Percentiles rank a stretch among this genome's conserved stretches.
Conservation (phyloP, 2,113 vertebrate species). For the Scomber colias region DNA sequence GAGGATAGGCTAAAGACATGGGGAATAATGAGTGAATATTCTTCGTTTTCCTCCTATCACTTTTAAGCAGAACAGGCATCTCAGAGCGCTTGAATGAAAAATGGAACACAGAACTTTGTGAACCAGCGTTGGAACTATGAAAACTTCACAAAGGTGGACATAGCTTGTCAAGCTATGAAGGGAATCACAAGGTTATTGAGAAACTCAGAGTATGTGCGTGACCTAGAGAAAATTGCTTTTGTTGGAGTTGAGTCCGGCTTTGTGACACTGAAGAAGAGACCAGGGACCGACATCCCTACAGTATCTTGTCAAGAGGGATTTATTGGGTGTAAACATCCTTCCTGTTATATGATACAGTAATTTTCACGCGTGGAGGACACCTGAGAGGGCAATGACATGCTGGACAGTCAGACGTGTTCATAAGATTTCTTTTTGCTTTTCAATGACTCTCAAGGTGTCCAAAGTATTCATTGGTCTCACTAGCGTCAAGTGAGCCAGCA, state of each 20-base stretch:
- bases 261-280: slow-evolving; percentile 37
- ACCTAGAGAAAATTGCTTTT: slow-evolving; percentile 54
- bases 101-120: slow-evolving; percentile 49
- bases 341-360: slow-evolving; percentile 41
- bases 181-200: slow-evolving; percentile 41
- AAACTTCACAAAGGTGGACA: slow-evolving; percentile 60
- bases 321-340: slow-evolving; percentile 43
- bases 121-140: slow-evolving; percentile 45
- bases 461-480: slow-evolving; percentile 17
- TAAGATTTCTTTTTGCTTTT: slow-evolving; percentile 13
- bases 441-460: slow-evolving; percentile 8
- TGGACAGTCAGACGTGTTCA: slow-evolving; percentile 4
- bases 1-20: slow-evolving; percentile 43
- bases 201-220: background rate
- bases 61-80: slow-evolving; percentile 37
- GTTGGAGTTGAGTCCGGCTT: slow-evolving; percentile 45
- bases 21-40: slow-evolving; percentile 62
- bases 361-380: slow-evolving; percentile 34
- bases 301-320: slow-evolving; percentile 40
- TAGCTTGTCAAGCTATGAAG: slow-evolving; percentile 49
- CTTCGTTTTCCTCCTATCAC: slow-evolving; percentile 16
- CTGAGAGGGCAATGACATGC: slow-evolving; percentile 6
- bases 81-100: slow-evolving; percentile 40
- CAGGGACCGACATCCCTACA: slow-evolving; percentile 19
- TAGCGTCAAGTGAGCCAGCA: slow-evolving; percentile 48